These are phyloP conservation scores for Colinus virginianus DNA, from an alignment of 2,113 vertebrate genomes.

Conservation along the genomic window DNA sequence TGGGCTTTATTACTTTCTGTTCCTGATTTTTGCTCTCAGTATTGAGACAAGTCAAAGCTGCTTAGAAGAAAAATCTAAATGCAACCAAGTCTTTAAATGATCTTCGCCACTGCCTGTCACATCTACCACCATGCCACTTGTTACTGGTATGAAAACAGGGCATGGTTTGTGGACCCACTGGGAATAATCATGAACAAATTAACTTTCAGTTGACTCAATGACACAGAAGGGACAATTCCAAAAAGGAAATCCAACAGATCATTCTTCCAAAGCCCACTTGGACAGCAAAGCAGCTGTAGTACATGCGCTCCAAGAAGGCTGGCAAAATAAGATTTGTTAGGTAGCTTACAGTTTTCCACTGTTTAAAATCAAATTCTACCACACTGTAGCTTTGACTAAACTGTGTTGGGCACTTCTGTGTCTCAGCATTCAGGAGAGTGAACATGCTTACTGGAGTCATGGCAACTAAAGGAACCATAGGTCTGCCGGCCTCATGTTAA, in stretches of 20 bases:
- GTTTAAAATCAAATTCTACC: not conserved
- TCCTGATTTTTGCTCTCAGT: not conserved
- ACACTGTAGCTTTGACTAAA: not conserved
- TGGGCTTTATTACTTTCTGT: not conserved
- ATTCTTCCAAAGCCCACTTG: not conserved
- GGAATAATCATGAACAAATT: not conserved
- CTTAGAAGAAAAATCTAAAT: not conserved
- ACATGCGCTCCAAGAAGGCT: not conserved
- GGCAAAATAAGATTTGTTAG: not conserved
- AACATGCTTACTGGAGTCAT: rapidly evolving
- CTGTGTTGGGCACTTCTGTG: rapidly evolving
- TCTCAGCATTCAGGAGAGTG: not conserved
- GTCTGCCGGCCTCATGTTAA: not conserved
- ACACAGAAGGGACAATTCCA: not conserved
- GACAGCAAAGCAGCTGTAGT: not conserved
- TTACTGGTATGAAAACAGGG: not conserved
- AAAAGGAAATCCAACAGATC: not conserved
- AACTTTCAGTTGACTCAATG: not conserved
- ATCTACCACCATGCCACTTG: not conserved
- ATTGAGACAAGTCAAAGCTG: not conserved
- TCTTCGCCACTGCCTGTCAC: not conserved
- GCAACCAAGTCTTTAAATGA: not conserved
- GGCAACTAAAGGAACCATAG: not conserved
- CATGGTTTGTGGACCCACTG: rapidly evolving
- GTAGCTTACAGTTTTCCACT: not conserved